phyloP scores from a whole-genome alignment of 2,113 vertebrate species.

The Theristicus caerulescens region DNA sequence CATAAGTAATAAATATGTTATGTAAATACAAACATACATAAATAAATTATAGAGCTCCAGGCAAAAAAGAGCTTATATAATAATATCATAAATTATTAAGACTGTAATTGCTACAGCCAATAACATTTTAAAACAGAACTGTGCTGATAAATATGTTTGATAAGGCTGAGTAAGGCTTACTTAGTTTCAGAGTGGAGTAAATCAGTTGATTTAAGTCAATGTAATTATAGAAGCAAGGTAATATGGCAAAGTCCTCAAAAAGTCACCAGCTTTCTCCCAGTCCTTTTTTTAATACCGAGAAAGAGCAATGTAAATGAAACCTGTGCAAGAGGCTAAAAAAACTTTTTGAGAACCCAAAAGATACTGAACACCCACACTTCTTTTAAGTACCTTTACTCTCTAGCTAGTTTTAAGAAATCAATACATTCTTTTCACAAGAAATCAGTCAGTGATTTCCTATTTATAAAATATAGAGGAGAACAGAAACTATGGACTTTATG shows the following conservation, averaged over 20 bases:
- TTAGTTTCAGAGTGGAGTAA: conserved; percentile 11
- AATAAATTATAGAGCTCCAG: conserved; percentile 31
- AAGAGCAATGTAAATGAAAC: not conserved
- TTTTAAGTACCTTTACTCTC: not conserved
- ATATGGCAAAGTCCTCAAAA: not conserved
- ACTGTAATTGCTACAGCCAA: conserved; percentile 22
- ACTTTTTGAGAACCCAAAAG: not conserved
- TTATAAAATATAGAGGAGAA: not conserved
- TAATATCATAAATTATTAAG: conserved; percentile 41
- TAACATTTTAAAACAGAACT: conserved; percentile 19
- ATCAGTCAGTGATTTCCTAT: not conserved
- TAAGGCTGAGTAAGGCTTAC: not conserved
- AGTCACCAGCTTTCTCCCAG: not conserved
- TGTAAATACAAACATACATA: conserved; percentile 45
- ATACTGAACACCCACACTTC: not conserved
- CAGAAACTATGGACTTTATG: not conserved
- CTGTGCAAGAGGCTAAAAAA: not conserved
- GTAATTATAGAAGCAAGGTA: not conserved
- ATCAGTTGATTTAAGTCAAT: conserved; percentile 1
- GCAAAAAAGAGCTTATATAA: conserved; percentile 10
- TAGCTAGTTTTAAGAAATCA: not conserved
- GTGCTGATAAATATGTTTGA: not conserved
- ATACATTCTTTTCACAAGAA: not conserved
- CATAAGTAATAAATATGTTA: conserved; percentile 1
- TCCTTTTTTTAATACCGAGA: not conserved